Evolutionary conservation across 2,888 invertebrate species (phyloP).

Genomic region (Chorisops tibialis): DNA sequence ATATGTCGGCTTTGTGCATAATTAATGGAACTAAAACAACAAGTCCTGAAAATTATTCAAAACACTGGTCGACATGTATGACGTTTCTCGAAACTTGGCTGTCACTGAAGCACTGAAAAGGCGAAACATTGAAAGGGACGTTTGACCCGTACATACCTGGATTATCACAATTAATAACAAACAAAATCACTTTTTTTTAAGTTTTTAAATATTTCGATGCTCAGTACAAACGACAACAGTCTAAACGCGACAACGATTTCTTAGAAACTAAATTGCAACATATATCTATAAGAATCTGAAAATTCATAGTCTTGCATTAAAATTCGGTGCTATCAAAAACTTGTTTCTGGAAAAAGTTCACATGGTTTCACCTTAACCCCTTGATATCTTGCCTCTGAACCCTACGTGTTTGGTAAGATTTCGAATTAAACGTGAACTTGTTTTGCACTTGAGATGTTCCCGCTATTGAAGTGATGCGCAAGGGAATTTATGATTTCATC

Average conservation of each 20-base stretch:
- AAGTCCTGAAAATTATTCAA: conserved; percentile 5
- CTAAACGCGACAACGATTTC: conserved; percentile 9
- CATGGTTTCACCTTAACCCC: conserved; percentile 13
- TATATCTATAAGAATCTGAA: not conserved
- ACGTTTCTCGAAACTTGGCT: conserved; percentile 2
- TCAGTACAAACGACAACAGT: not conserved
- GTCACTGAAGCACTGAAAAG: not conserved
- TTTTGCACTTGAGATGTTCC: no score
- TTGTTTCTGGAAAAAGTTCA: conserved; percentile 19
- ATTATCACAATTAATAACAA: not conserved
- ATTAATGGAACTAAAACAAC: conserved; percentile 16
- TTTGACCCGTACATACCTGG: not conserved
- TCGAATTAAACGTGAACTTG: no score
- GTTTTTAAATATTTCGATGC: not conserved
- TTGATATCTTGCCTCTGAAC: not conserved
- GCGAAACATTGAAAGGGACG: not conserved
- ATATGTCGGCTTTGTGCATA: no score
- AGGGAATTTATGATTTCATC: no score
- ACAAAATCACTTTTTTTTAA: not conserved
- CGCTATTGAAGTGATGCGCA: no score
- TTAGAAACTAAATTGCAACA: not conserved
- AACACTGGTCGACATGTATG: not conserved
- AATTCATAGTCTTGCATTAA: not conserved
- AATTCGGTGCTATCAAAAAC: conserved; percentile 1
- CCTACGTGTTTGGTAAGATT: no score